Evolutionary conservation across 2,113 vertebrate species (phyloP).

Genomic region (Butastur rufipennis): DNA sequence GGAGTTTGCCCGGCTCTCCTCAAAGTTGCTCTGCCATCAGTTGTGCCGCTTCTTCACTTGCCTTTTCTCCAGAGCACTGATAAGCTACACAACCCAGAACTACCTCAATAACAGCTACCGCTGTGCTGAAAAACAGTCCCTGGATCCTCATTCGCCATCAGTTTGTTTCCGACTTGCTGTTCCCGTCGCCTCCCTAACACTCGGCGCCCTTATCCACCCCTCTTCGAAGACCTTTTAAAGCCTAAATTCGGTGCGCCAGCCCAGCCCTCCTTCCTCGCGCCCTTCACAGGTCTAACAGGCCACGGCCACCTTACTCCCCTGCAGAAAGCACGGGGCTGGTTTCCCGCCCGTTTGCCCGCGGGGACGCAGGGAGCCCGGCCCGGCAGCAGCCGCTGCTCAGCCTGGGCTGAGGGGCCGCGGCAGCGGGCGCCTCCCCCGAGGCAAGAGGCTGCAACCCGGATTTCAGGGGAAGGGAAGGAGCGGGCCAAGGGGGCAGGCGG

Average conservation of each 20-base stretch:
- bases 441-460: fast-evolving
- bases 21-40: not conserved
- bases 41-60: not conserved
- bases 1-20: not conserved
- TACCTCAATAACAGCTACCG: no score
- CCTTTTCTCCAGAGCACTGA: not conserved
- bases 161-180: not conserved
- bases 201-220: fast-evolving
- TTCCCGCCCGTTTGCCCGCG: fast-evolving
- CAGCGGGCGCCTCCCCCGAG: fast-evolving
- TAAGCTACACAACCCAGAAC: not conserved
- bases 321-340: fast-evolving
- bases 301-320: fast-evolving
- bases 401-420: fast-evolving
- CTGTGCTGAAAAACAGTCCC: not conserved
- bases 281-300: fast-evolving
- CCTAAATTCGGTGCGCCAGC: fast-evolving
- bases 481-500: fast-evolving
- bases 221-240: not conserved
- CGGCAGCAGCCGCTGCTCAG: fast-evolving
- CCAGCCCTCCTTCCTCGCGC: fast-evolving
- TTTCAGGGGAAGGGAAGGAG: no score
- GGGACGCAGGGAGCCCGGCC: not conserved
- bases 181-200: fast-evolving
- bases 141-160: not conserved